These are phyloP conservation scores for Dufourea novaeangliae DNA, from an alignment of 1,140 invertebrate species.

Conservation along the genomic window DNA sequence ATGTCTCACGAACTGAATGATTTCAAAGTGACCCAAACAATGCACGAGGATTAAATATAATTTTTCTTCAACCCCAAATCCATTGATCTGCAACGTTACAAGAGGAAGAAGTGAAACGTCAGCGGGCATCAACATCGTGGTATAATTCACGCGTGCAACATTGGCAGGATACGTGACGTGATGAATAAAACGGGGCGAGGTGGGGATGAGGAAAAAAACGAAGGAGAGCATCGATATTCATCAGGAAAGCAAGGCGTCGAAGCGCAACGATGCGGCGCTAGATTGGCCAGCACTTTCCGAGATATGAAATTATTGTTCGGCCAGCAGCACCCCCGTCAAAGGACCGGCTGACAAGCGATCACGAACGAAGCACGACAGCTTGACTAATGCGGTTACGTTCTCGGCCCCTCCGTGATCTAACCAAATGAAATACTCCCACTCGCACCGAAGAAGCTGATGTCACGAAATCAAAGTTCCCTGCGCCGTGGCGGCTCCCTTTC, in stretches of 20 bases:
- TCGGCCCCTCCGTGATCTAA: constrained; percentile 38
- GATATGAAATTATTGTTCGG: constrained; percentile 60
- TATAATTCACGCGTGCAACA: no score
- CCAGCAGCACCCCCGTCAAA: constrained; percentile 49
- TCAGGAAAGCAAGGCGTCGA: constrained; percentile 30
- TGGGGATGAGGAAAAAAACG: background rate
- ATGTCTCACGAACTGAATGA: no score
- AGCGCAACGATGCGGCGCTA: constrained; percentile 41
- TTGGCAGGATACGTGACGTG: background rate
- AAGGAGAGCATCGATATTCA: constrained; percentile 20
- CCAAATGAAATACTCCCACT: constrained; percentile 49
- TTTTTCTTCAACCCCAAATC: no score
- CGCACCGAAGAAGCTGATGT: constrained; percentile 42
- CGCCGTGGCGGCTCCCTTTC: background rate
- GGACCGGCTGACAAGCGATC: constrained; percentile 48
- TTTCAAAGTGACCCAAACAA: no score
- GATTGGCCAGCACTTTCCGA: constrained; percentile 47
- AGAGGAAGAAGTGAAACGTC: background rate
- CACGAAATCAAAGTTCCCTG: constrained; percentile 46
- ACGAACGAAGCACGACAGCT: constrained; percentile 58
- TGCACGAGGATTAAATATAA: no score
- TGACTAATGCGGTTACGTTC: constrained; percentile 59
- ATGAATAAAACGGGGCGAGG: background rate
- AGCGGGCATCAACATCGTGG: background rate
- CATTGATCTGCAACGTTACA: background rate